These are phyloP conservation scores for Pteronotus mesoamericanus DNA, from an alignment of 2,797 vertebrate species.

Conservation along the genomic window DNA sequence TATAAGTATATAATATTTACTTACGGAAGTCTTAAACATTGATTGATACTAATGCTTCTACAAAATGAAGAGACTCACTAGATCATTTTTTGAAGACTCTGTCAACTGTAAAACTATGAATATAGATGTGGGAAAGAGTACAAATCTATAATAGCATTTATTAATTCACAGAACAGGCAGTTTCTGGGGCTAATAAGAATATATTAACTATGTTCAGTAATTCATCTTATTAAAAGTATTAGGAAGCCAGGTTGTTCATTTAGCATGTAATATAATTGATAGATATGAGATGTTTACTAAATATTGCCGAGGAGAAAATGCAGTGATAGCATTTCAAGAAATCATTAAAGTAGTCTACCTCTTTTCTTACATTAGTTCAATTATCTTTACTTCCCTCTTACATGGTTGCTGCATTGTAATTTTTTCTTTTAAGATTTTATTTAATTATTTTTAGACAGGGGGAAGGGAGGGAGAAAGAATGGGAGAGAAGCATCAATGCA, in stretches of 20 bases:
- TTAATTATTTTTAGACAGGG: too few relatives aligned
- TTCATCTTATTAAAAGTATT: not conserved
- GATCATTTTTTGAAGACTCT: not conserved
- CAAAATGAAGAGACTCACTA: not conserved
- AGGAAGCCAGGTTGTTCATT: constrained; percentile 1
- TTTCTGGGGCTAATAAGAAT: not conserved
- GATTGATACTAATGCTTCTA: not conserved
- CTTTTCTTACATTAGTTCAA: not conserved
- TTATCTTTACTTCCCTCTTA: constrained; percentile 6
- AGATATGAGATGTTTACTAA: not conserved
- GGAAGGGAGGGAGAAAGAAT: too few relatives aligned
- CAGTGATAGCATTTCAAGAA: constrained; percentile 26
- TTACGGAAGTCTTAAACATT: not conserved
- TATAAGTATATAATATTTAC: not conserved
- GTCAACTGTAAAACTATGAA: not conserved
- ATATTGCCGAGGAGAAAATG: constrained; percentile 1
- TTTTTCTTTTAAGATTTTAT: too few relatives aligned
- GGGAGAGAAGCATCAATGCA: too few relatives aligned
- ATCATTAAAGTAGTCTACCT: not conserved
- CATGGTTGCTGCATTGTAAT: not conserved
- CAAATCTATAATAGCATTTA: not conserved
- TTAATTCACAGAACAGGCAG: not conserved
- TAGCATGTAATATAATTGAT: not conserved
- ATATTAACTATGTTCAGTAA: not conserved
- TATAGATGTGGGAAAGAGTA: not conserved